A percentile compares a stretch with the other conserved stretches of the same genome.
These are phyloP conservation scores for Hirtodrosophila cameraria DNA, from an alignment of 2,888 invertebrate species.

Conservation along the genomic window DNA sequence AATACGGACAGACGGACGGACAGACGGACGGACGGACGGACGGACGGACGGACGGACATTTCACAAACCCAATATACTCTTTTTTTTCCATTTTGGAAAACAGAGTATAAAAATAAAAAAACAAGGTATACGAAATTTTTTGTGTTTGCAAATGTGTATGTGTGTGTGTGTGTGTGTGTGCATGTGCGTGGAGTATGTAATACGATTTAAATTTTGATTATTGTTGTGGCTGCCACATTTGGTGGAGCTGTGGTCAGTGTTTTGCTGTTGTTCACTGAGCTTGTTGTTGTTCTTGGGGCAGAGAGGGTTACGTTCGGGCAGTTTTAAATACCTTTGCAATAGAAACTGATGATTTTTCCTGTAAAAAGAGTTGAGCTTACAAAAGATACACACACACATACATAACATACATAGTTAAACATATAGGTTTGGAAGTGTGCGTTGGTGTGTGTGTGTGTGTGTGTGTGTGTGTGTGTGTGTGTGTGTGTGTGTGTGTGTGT, in stretches of 20 bases:
- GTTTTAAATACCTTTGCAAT: slow-evolving; percentile 81
- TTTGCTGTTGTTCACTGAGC: too few species aligned
- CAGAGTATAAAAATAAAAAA: slow-evolving; percentile 1
- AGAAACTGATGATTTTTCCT: slow-evolving; percentile 82
- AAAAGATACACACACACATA: slow-evolving; percentile 60
- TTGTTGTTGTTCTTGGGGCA: not conserved
- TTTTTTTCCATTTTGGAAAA: too few species aligned
- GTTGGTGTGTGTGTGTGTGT: slow-evolving; percentile 16
- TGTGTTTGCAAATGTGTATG: slow-evolving; percentile 14
- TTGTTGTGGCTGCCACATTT: slow-evolving; percentile 48
- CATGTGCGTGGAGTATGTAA: slow-evolving; percentile 37
- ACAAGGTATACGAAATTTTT: slow-evolving; percentile 20
- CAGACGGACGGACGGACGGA: too few species aligned
- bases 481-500: slow-evolving; percentile 7
- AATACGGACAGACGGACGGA: too few species aligned
- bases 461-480: slow-evolving; percentile 20
- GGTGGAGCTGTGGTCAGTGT: slow-evolving; percentile 31
- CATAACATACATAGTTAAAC: slow-evolving; percentile 22
- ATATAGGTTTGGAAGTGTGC: not conserved
- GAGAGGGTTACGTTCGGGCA: slow-evolving; percentile 48
- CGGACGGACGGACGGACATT: too few species aligned
- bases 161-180: slow-evolving; percentile 16
- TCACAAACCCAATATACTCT: too few species aligned
- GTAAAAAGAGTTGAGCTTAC: slow-evolving; percentile 80
- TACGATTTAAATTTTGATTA: slow-evolving; percentile 52